phyloP scores from a whole-genome alignment of 2,888 invertebrate genomes.

The Zaprionus bogoriensis region DNA sequence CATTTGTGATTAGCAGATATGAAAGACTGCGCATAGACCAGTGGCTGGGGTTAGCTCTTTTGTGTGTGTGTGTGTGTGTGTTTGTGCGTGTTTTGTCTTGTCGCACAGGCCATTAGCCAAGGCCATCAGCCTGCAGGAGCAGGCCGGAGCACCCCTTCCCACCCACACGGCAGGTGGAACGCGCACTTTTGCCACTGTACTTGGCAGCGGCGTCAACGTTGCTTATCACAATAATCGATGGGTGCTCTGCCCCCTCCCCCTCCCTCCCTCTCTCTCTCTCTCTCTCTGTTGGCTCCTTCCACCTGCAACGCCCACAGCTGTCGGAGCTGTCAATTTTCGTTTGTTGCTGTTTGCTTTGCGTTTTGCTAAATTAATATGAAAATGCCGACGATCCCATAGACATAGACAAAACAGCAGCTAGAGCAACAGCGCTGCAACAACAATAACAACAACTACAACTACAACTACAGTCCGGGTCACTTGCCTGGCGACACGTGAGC shows the following conservation, averaged over 20 bases:
- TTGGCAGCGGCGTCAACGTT: conserved; percentile 50
- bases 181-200: conserved; percentile 33
- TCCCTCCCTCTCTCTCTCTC: neutral
- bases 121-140: conserved; percentile 44
- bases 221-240: conserved; percentile 73
- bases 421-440: too few species aligned
- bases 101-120: conserved; percentile 56
- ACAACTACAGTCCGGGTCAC: conserved; percentile 4
- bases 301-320: conserved; percentile 25
- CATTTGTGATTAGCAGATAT: conserved; percentile 57
- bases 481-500: neutral
- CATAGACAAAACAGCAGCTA: conserved; percentile 5
- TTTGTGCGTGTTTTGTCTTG: too few species aligned
- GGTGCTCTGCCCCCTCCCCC: neutral
- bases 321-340: conserved; percentile 70
- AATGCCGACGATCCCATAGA: conserved; percentile 32
- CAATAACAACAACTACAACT: neutral
- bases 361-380: conserved; percentile 62
- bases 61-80: too few species aligned
- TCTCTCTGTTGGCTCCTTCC: conserved; percentile 5
- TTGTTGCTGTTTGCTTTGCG: conserved; percentile 60
- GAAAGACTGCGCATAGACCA: neutral
- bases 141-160: conserved; percentile 7
- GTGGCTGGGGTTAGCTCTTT: too few species aligned
- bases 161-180: conserved; percentile 18